Evolutionary conservation across 1,140 invertebrate genomes (phyloP).

Genomic region (Papilio dardanus): DNA sequence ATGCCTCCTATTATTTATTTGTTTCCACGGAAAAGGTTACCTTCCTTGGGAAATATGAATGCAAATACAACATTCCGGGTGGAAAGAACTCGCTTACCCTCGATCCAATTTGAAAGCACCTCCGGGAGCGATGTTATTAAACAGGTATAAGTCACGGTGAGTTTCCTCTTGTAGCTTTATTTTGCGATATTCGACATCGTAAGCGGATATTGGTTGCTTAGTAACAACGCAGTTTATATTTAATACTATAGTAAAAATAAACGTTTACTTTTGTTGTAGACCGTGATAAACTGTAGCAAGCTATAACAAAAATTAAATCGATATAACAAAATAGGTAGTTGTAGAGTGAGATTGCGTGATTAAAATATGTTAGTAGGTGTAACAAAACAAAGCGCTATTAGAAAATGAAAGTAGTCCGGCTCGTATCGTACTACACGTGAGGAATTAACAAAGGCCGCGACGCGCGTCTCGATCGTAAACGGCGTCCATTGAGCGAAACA

Average conservation of each 20-base stretch:
- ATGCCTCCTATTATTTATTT: slow-evolving; percentile 73
- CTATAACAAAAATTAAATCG: background rate
- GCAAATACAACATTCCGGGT: slow-evolving; percentile 69
- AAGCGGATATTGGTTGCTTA: slow-evolving; percentile 25
- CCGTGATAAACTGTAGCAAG: background rate
- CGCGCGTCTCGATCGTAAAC: slow-evolving; percentile 70
- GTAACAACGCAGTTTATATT: slow-evolving; percentile 58
- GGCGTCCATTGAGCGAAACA: slow-evolving; percentile 77
- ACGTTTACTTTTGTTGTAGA: background rate
- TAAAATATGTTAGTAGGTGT: background rate
- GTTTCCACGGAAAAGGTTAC: slow-evolving; percentile 65
- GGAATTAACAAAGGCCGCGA: slow-evolving; percentile 31
- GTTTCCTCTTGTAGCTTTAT: slow-evolving; percentile 15
- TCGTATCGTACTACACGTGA: background rate
- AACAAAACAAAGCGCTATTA: slow-evolving; percentile 22
- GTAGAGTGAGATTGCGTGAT: background rate
- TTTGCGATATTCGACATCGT: slow-evolving; percentile 31
- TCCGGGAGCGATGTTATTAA: slow-evolving; percentile 67
- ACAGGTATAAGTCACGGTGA: slow-evolving; percentile 57
- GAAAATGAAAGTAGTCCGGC: slow-evolving; percentile 16
- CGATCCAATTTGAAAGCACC: slow-evolving; percentile 55
- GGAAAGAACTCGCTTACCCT: slow-evolving; percentile 52
- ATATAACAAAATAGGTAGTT: background rate
- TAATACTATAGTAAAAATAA: slow-evolving; percentile 12
- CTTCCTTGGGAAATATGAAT: slow-evolving; percentile 69